Conservation (phyloP, 2,888 invertebrate species). For the Zelleria hepariella region DNA sequence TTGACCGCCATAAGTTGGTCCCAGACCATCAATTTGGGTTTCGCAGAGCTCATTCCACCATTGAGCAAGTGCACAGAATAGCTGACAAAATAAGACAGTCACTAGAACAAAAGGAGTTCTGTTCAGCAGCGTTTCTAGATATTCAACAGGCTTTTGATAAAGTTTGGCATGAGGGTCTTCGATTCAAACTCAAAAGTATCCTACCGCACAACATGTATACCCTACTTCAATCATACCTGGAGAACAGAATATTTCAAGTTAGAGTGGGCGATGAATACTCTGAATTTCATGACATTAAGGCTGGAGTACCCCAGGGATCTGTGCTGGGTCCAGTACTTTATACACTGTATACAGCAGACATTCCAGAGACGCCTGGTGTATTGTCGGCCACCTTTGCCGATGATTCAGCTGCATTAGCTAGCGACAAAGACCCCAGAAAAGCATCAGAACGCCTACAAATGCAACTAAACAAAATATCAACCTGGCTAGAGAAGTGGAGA, state of each 20-base stretch:
- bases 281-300: neutral
- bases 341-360: no score
- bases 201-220: slow-evolving; percentile 10
- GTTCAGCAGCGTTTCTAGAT: slow-evolving; percentile 16
- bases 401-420: no score
- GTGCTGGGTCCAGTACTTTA: neutral
- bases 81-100: slow-evolving; percentile 5
- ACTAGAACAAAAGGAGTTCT: slow-evolving; percentile 15
- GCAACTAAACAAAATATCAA: no score
- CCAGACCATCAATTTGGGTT: slow-evolving; percentile 15
- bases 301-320: no score
- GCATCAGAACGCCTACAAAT: no score
- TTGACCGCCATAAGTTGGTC: neutral
- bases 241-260: slow-evolving; percentile 5
- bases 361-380: no score
- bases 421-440: no score
- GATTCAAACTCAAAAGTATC: slow-evolving; percentile 14
- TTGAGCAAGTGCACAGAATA: slow-evolving; percentile 10
- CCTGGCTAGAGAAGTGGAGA: no score
- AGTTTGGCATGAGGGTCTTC: slow-evolving; percentile 18
- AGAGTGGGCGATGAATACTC: neutral
- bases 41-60: slow-evolving; percentile 2
- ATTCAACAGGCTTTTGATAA: slow-evolving; percentile 19
- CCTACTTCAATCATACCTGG: slow-evolving; percentile 12
- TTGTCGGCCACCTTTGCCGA: no score